Evolutionary conservation across 2,888 invertebrate genomes (phyloP).

Genomic region (Eilema griseolum): DNA sequence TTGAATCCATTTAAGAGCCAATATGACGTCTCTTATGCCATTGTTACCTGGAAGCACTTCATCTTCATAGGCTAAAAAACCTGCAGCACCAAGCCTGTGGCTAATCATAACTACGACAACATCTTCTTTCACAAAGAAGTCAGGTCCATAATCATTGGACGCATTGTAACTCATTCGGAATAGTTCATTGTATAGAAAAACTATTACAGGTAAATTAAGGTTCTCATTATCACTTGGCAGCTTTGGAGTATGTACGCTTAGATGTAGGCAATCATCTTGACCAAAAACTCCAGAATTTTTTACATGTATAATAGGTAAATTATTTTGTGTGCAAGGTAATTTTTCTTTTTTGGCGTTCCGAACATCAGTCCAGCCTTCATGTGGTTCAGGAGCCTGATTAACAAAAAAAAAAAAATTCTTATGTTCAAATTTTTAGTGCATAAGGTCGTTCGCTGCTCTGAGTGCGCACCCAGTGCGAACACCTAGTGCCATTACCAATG

Average conservation of each 20-base stretch:
- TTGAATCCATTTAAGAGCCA: slow-evolving; percentile 79
- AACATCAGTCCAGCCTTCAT: slow-evolving; percentile 85
- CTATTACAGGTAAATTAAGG: slow-evolving; percentile 72
- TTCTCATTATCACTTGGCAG: slow-evolving; percentile 71
- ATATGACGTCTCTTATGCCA: slow-evolving; percentile 76
- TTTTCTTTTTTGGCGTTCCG: slow-evolving; percentile 88
- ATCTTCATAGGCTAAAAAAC: slow-evolving; percentile 78
- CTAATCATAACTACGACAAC: slow-evolving; percentile 75
- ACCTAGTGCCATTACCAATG: too few relatives aligned
- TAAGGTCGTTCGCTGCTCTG: background rate
- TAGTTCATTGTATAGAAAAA: slow-evolving; percentile 76
- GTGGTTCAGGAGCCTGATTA: slow-evolving; percentile 73
- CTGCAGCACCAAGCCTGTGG: slow-evolving; percentile 75
- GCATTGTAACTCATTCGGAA: slow-evolving; percentile 73
- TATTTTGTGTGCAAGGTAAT: slow-evolving; percentile 88
- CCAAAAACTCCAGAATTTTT: slow-evolving; percentile 85
- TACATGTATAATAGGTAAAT: slow-evolving; percentile 64
- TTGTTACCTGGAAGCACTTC: slow-evolving; percentile 79
- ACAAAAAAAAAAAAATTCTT: background rate
- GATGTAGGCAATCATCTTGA: slow-evolving; percentile 88
- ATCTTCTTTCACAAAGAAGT: slow-evolving; percentile 82
- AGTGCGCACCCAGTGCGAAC: background rate
- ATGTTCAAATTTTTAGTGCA: background rate
- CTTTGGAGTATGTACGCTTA: slow-evolving; percentile 90
- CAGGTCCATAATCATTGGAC: slow-evolving; percentile 77